phyloP scores from a whole-genome alignment of 2,888 invertebrate genomes.

The Isotomurus palustris region DNA sequence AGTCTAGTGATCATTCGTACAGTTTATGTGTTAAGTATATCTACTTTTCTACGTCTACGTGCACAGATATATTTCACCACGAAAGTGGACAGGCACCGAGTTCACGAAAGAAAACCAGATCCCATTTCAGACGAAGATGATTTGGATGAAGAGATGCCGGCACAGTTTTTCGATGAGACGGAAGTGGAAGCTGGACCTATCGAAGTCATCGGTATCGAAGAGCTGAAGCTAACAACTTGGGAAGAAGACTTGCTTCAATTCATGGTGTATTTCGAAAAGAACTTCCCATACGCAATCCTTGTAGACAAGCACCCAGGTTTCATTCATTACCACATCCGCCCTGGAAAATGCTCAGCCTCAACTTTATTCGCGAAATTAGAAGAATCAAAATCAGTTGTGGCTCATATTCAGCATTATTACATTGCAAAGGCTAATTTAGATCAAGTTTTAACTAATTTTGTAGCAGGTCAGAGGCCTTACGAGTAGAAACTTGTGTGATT shows the following conservation, averaged over 20 bases:
- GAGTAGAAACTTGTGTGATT: background rate
- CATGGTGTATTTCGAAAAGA: constrained; percentile 17
- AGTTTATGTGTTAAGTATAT: no score
- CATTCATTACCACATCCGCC: constrained; percentile 22
- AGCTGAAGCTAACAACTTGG: constrained; percentile 17
- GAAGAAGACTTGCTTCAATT: constrained; percentile 29
- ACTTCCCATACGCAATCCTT: constrained; percentile 21
- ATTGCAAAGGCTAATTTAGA: constrained; percentile 22
- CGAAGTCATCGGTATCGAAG: no score
- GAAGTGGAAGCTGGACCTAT: no score
- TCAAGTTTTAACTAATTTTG: constrained; percentile 29
- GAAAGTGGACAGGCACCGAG: constrained; percentile 8
- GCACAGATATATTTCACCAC: constrained; percentile 23
- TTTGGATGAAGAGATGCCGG: background rate
- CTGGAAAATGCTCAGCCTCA: constrained; percentile 6
- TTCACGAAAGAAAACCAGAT: constrained; percentile 8
- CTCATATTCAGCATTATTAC: constrained; percentile 23
- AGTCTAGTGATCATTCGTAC: no score
- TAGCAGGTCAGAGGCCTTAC: constrained; percentile 18
- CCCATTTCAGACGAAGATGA: constrained; percentile 4
- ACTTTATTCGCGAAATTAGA: constrained; percentile 23
- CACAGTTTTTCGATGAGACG: background rate
- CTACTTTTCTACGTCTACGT: background rate
- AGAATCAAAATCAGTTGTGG: constrained; percentile 18
- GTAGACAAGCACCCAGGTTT: constrained; percentile 32